These are phyloP conservation scores for Desmodus rotundus DNA, from an alignment of 2,113 vertebrate species.

Conservation along the genomic window DNA sequence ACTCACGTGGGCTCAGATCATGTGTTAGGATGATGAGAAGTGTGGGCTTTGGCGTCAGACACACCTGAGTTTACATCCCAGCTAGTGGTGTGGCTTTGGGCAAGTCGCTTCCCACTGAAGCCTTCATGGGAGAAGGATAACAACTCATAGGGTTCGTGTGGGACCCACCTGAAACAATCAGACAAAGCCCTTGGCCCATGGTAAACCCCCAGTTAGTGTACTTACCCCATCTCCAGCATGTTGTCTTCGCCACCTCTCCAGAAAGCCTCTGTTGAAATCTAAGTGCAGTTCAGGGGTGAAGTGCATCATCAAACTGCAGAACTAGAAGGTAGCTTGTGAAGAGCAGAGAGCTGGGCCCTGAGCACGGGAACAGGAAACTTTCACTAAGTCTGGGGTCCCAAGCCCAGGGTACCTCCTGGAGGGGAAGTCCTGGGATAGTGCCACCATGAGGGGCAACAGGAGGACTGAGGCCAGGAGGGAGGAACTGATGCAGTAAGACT, in stretches of 20 bases:
- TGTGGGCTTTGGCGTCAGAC: not conserved
- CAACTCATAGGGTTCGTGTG: not conserved
- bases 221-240: not conserved
- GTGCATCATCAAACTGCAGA: not conserved
- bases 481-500: not conserved
- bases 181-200: not conserved
- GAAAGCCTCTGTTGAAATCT: not conserved
- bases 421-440: not conserved
- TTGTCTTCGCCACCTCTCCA: accelerated
- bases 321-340: not conserved
- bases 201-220: not conserved
- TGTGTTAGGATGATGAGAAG: not conserved
- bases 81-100: not conserved
- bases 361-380: not conserved
- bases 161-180: not conserved
- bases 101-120: not conserved
- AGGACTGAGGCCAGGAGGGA: not conserved
- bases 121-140: not conserved
- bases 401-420: not conserved
- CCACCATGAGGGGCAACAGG: not conserved
- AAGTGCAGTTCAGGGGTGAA: not conserved
- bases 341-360: not conserved
- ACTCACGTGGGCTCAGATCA: not conserved
- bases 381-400: not conserved
- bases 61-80: not conserved